phyloP scores from a whole-genome alignment of 2,797 vertebrate genomes.

The Kryptolebias ocellatus region DNA sequence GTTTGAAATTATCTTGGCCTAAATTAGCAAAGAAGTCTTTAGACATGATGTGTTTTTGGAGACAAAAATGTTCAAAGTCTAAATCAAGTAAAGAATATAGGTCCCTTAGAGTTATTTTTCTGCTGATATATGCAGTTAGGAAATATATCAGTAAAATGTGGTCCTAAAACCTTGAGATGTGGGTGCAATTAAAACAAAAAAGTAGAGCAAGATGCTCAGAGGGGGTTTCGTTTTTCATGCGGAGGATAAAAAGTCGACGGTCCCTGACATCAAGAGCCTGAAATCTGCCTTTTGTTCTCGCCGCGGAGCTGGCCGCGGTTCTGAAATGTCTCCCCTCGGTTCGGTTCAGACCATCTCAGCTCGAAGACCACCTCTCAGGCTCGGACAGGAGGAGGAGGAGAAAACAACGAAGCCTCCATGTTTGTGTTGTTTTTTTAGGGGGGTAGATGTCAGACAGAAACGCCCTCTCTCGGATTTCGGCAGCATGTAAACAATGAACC shows the following conservation, averaged over 20 bases:
- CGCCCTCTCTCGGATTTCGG: conserved; percentile 60
- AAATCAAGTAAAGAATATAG: background rate
- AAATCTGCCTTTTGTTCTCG: conserved; percentile 88
- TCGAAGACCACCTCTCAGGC: background rate
- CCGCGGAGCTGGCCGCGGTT: conserved; percentile 80
- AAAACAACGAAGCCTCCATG: background rate
- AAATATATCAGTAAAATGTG: background rate
- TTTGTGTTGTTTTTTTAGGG: background rate
- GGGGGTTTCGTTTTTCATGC: conserved; percentile 48
- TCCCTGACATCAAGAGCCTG: conserved; percentile 78
- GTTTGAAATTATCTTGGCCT: too few relatives aligned
- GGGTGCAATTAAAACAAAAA: background rate
- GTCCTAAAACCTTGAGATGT: too few relatives aligned
- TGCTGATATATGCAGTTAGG: background rate
- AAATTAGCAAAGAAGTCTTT: too few relatives aligned
- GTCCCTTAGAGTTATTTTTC: background rate
- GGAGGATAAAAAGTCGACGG: conserved; percentile 41
- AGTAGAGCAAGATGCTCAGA: background rate
- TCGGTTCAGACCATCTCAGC: conserved; percentile 28
- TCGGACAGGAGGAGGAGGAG: background rate
- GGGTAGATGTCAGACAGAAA: background rate
- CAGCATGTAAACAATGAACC: conserved; percentile 81
- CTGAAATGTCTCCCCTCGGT: conserved; percentile 72
- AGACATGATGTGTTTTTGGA: too few relatives aligned
- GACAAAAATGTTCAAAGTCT: too few relatives aligned